Conservation (phyloP, 2,888 invertebrate species). For the Mimas tiliae region DNA sequence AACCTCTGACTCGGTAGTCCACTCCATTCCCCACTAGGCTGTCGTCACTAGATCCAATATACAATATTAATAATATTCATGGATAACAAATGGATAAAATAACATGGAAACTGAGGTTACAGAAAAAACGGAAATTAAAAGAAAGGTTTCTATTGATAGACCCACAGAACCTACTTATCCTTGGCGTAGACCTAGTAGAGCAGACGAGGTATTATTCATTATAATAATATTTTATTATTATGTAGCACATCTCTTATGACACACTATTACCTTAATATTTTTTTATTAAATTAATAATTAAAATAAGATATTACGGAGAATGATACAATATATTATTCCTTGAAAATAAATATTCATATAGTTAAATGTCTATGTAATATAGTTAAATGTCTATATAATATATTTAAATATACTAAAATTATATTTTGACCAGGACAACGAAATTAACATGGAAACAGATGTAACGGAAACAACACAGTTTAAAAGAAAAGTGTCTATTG, state of each 20-base stretch:
- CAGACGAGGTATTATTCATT: constrained; percentile 44
- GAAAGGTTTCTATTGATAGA: constrained; percentile 45
- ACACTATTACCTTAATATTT: background rate
- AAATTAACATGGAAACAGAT: constrained; percentile 44
- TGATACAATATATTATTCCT: constrained; percentile 29
- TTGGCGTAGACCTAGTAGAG: constrained; percentile 46
- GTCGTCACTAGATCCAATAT: too few species aligned
- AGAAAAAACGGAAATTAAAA: constrained; percentile 46
- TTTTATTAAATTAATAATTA: constrained; percentile 5
- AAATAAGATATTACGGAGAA: constrained; percentile 43
- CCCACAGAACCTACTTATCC: constrained; percentile 43
- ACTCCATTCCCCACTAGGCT: too few species aligned
- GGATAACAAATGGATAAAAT: constrained; percentile 24
- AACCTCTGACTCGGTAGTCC: too few species aligned
- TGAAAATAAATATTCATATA: constrained; percentile 2
- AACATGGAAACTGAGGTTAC: constrained; percentile 34
- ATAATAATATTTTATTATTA: background rate
- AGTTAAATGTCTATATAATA: background rate
- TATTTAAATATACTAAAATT: background rate
- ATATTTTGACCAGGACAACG: constrained; percentile 38
- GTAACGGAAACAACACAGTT: constrained; percentile 45
- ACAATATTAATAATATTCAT: background rate
- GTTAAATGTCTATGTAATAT: background rate
- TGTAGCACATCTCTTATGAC: too few species aligned
- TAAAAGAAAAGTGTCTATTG: constrained; percentile 48